A percentile compares a stretch with the other conserved stretches of the same genome.
Conservation (phyloP, 2,797 vertebrate species). For the Enteromius trimaculatus region DNA sequence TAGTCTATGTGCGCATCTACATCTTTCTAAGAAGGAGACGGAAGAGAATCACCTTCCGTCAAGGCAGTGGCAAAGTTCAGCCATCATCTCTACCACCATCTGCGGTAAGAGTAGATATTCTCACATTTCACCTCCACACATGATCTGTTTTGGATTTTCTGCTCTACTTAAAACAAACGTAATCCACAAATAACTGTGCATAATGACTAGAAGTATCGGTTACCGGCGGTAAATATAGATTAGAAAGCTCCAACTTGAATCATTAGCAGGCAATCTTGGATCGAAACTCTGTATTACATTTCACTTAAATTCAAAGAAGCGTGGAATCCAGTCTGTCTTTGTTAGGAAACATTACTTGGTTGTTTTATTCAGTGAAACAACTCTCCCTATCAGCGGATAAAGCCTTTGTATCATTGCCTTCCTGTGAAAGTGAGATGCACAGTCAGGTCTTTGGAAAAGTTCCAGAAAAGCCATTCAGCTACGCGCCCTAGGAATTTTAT, state of each 20-base stretch:
- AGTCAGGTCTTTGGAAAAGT: constrained; percentile 54
- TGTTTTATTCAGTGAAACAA: constrained; percentile 38
- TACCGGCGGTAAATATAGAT: constrained; percentile 26
- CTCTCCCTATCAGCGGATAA: not conserved
- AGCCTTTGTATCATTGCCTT: constrained; percentile 14
- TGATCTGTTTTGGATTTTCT: constrained; percentile 7
- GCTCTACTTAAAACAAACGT: not conserved
- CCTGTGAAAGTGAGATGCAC: constrained; percentile 45
- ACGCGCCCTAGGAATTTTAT: constrained; percentile 57
- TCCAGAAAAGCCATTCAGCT: constrained; percentile 57
- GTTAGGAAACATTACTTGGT: constrained; percentile 39
- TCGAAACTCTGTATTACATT: constrained; percentile 32
- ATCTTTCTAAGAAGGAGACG: constrained; percentile 87
- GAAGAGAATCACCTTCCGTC: constrained; percentile 86
- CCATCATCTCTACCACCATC: constrained; percentile 69
- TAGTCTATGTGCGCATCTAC: constrained; percentile 93
- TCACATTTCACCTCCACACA: constrained; percentile 5
- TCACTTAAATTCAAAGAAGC: constrained; percentile 24
- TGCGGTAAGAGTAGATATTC: constrained; percentile 74
- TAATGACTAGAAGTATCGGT: constrained; percentile 21
- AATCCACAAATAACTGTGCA: constrained; percentile 32
- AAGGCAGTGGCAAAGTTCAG: constrained; percentile 83
- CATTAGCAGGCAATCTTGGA: constrained; percentile 31
- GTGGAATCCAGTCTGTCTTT: constrained; percentile 37
- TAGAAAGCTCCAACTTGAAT: constrained; percentile 2